Conservation (phyloP, 2,113 vertebrate genomes). For the Sceloporus undulatus region DNA sequence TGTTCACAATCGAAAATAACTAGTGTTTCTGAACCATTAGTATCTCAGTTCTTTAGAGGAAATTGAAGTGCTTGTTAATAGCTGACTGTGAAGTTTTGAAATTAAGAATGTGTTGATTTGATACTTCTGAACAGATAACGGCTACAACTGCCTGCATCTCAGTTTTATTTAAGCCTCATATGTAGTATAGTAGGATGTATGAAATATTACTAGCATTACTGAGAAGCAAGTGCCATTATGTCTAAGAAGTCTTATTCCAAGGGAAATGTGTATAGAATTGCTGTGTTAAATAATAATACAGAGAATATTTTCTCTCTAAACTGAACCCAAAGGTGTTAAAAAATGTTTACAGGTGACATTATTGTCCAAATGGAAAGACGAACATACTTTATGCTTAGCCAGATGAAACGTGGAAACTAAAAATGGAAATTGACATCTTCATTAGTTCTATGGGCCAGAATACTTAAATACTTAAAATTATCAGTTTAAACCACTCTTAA, state of each 20-base stretch:
- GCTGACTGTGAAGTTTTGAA: not conserved
- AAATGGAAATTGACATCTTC: not conserved
- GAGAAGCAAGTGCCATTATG: no score
- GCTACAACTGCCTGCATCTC: not conserved
- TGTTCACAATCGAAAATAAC: not conserved
- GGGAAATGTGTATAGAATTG: no score
- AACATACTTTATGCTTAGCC: not conserved
- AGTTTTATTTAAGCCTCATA: not conserved
- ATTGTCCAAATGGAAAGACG: not conserved
- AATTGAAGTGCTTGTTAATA: not conserved
- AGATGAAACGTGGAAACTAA: not conserved
- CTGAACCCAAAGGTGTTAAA: not conserved
- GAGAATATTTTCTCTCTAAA: not conserved
- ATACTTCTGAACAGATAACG: conserved; percentile 44
- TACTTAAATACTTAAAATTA: no score
- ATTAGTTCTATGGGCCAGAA: not conserved
- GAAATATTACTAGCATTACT: not conserved
- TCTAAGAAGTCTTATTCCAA: not conserved
- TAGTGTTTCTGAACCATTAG: not conserved
- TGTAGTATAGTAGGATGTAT: not conserved
- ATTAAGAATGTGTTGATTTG: conserved; percentile 29
- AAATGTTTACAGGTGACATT: not conserved
- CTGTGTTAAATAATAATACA: not conserved
- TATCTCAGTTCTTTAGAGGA: not conserved
- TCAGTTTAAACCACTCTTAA: not conserved